These are phyloP conservation scores for Antedon mediterranea DNA, from an alignment of 53 echinoderm and acorn worm species.

Conservation along the genomic window DNA sequence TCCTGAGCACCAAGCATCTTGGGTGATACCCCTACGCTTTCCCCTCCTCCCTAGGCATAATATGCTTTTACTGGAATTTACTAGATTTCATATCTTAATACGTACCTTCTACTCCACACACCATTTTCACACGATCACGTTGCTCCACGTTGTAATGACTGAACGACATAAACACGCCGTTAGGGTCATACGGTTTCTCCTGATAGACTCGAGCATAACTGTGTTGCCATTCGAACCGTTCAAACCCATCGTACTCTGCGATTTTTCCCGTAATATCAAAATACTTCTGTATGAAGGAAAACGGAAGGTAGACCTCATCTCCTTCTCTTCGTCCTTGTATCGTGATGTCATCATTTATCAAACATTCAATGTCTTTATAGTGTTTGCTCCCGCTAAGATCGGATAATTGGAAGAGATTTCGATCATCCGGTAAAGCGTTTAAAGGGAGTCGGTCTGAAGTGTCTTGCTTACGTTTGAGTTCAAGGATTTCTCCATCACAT, in stretches of 20 bases:
- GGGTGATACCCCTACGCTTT: no score
- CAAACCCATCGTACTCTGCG: conserved; percentile 76
- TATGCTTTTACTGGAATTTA: no score
- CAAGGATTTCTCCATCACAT: not conserved
- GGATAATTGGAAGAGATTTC: not conserved
- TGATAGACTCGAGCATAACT: conserved; percentile 67
- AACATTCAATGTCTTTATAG: conserved; percentile 79
- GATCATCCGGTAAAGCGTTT: not conserved
- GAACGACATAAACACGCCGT: conserved; percentile 91
- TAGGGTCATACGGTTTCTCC: conserved; percentile 47
- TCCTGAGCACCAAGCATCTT: no score
- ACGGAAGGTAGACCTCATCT: conserved; percentile 77
- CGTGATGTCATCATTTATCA: conserved; percentile 81
- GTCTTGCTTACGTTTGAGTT: not conserved
- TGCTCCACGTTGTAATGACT: conserved; percentile 87
- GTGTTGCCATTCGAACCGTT: conserved; percentile 96
- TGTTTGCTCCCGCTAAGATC: not conserved
- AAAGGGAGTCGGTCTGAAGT: not conserved
- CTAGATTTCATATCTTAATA: no score
- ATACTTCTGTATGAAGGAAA: conserved; percentile 78
- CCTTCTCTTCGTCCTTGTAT: conserved; percentile 71
- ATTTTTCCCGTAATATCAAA: conserved; percentile 88
- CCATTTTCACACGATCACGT: conserved; percentile 78
- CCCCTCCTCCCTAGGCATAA: no score
- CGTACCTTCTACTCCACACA: conserved; percentile 92